Evolutionary conservation across 1,140 invertebrate species (phyloP), one percentile per base, ranked within the genome.

Genomic region (Daktulosphaira vitifoliae): DNA sequence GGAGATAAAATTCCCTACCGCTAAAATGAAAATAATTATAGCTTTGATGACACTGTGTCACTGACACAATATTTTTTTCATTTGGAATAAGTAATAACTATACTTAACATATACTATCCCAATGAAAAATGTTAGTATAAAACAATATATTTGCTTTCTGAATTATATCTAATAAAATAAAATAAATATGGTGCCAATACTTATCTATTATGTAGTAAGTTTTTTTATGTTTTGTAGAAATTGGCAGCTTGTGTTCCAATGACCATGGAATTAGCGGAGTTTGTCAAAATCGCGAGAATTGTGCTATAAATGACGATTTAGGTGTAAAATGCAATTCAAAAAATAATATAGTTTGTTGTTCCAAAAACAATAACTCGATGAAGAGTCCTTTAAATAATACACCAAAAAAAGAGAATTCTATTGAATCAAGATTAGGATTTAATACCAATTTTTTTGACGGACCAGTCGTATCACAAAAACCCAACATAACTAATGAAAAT

Each of bases 211-310:
- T n/a, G n/a, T n/a, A n/a, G n/a, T n/a, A n/a, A n/a, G n/a, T n/a
- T n/a, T n/a, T n/a, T n/a, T n/a, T n/a, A n/a, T n/a, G n/a, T n/a
- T n/a, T n/a, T 25, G 8, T 11, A 65, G 64, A 65, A 26, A 23
- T 65, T 26, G 49, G 49, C 15, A 42, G 44, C 18, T 23, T 46
- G 29, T 62, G 56, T 33, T 46, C 42, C 44, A 62, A 62, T 11
- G 26, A 46, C 44, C 44, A 48, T 33, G 56, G 56, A n/a, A 5
- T 22, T 20, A 37, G 20, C 15, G 56, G 56, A 29, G 5, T 62
- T 46, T 62, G 56, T 33, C 56, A 48, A 48, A n/a, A 20, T 2
- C 26, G 18, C 44, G 44, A 22, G 18, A 46, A 62, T 18, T 62
- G 56, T 46, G 11, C 13, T 9, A 23, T 26, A 48, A 16, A 33